Evolutionary conservation across 2,888 invertebrate genomes (phyloP).

Genomic region (Chydorus sphaericus): DNA sequence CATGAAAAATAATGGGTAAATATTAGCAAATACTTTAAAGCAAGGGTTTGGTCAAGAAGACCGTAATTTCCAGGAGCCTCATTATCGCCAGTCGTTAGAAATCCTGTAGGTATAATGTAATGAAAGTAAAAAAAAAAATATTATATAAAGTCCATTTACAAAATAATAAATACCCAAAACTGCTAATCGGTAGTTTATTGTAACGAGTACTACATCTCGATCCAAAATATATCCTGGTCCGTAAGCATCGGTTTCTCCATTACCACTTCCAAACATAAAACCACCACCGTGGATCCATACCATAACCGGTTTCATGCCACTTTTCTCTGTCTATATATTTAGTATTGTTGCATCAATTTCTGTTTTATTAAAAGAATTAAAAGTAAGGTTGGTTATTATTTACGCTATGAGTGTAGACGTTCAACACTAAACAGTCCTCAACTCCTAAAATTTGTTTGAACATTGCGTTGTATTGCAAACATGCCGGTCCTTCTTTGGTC

Average conservation of each 20-base stretch:
- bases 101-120: slow-evolving; percentile 13
- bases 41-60: slow-evolving; percentile 26
- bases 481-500: neutral
- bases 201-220: slow-evolving; percentile 19
- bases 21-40: slow-evolving; percentile 18
- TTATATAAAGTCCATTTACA: neutral
- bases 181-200: slow-evolving; percentile 17
- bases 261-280: slow-evolving; percentile 10
- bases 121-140: neutral
- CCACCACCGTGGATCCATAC: slow-evolving; percentile 21
- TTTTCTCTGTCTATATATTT: too few relatives aligned
- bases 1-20: too few relatives aligned
- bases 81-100: slow-evolving; percentile 17
- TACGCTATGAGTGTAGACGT: neutral
- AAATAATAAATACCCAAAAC: neutral
- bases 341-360: too few relatives aligned
- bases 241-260: slow-evolving; percentile 15
- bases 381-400: neutral
- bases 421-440: slow-evolving; percentile 1
- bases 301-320: slow-evolving; percentile 18
- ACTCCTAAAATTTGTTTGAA: neutral
- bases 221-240: slow-evolving; percentile 15
- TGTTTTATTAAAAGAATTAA: neutral
- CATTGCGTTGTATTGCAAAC: neutral
- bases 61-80: slow-evolving; percentile 21